Base-by-base conservation (phyloP, 2,113 vertebrate species). In the Semicossyphus pulcher region DNA sequence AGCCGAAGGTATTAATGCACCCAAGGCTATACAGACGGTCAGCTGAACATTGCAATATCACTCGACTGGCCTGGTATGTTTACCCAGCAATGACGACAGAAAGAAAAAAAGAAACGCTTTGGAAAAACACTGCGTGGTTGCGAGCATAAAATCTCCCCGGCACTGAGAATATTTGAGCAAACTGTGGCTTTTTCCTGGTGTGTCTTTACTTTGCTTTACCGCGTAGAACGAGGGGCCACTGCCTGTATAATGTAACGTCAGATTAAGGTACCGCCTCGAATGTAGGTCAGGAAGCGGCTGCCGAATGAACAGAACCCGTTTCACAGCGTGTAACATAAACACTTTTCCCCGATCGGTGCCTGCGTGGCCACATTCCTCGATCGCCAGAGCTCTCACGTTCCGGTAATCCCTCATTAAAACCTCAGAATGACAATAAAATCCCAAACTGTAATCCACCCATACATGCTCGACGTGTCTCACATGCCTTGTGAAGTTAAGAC, bases 81-180 rank as follows among this genome's bases (percentile, higher is more conserved):
- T 77, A 67, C 74, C 10, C 42, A 63, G 64, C 32, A 39, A 54
- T 57, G 51, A 65, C 62, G 45, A 48, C 56, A 57, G 7, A 10
- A 37, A 20, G 32, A 47, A 58, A 48, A 61, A 49, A 42, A 25
- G 39, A 57, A 65, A 18, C 25, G 12, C 36, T 5, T 60, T 72
- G 53, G 53, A 84, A 80, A 85, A 80, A 75, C 29, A 66, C 53
- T 10, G 44, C 1, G 3, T 21, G 23, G 48, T 21, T 32, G 61
- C 34, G 10, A 41, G 84, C 60, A 34, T 81, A 59, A 80, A 78
- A 74, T 66, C 59, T 49, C 59, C 16, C 2, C 26, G 7, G 16
- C 61, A 67, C 52, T 88, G 81, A 85, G 86, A 88, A 88, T 89
- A 90, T 87, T 56, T 85, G 80, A 82, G 75, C 21, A 44, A 53